Base-by-base conservation (phyloP, 2,113 vertebrate genomes). In the Pseudopodoces humilis region DNA sequence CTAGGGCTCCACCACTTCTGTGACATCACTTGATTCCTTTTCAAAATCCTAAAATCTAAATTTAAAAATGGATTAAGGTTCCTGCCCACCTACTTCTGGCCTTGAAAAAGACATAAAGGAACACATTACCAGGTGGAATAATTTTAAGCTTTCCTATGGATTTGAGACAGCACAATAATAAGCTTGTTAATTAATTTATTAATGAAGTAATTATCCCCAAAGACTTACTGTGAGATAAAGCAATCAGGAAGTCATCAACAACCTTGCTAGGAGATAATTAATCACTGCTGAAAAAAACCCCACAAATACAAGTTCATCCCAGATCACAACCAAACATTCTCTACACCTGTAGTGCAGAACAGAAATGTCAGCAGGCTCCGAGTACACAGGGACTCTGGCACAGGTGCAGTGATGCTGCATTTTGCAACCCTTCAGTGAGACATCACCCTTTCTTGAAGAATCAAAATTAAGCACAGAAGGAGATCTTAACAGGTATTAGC, bases 181-280 rank as follows among this genome's bases (percentile, higher is more conserved):
- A 65, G 35, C 24, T 49, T 86, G n/a, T 37, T 41, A 85, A 93
- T 90, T 90, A 74, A 59, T 92, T 87, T 71, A 70, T 84, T 93
- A 83, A 88, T 80, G 25, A 69, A 76, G 27, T 79, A 31, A 43
- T 81, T 86, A n/a, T 83, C 53, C 23, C 23, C 17, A 70, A 74
- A 72, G 37, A 86, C 71, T 84, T 92, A 39, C 52, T 56, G 59
- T 67, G 31, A 15, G 22, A 86, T 77, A 76, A 92, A 90, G 65
- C 68, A 83, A 80, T 87, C 58, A 86, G 88, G 83, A 94, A 82
- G 19, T 72, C 83, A 80, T 90, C 67, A 86, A 60, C 71, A 90
- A 50, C 21, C 25, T 85, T 65, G 22, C 37, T 83, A 72, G 25
- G 46, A 90, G 79, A 69, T 91, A 91, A 86, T 88, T 83, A 90